Percentiles rank a stretch among this genome's conserved stretches.
phyloP scores from a whole-genome alignment of 2,888 invertebrate genomes.

The Dione juno region DNA sequence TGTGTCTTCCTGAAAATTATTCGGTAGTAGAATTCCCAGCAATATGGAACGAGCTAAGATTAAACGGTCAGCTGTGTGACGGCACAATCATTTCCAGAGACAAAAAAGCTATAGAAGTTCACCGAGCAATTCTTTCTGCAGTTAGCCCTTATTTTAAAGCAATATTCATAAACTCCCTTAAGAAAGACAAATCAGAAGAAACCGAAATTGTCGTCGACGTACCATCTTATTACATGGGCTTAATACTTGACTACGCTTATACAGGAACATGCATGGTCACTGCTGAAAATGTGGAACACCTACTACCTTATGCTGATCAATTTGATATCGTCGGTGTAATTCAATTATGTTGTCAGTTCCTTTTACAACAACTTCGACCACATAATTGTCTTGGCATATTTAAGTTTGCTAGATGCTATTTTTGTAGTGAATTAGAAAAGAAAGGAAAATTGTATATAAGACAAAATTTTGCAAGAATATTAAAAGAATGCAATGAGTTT shows the following conservation, averaged over 20 bases:
- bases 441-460: conserved; percentile 84
- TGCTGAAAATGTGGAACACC: conserved; percentile 86
- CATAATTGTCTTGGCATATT: conserved; percentile 89
- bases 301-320: conserved; percentile 88
- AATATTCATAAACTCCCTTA: conserved; percentile 87
- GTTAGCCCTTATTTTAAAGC: conserved; percentile 90
- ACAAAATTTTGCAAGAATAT: conserved; percentile 84
- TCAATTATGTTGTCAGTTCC: conserved; percentile 87
- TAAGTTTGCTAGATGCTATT: conserved; percentile 87
- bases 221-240: conserved; percentile 83
- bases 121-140: conserved; percentile 88
- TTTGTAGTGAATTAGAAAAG: conserved; percentile 86
- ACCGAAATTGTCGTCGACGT: conserved; percentile 85
- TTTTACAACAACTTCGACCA: conserved; percentile 85
- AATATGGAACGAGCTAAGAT: conserved; percentile 87
- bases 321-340: conserved; percentile 89
- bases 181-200: conserved; percentile 84
- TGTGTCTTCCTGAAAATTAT: conserved; percentile 84
- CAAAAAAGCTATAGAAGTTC: conserved; percentile 85
- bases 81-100: conserved; percentile 86
- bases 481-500: conserved; percentile 86
- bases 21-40: conserved; percentile 85
- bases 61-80: conserved; percentile 87
- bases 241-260: conserved; percentile 90
- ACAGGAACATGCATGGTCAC: conserved; percentile 87